Percentiles rank a stretch among this genome's conserved stretches.
Evolutionary conservation across 2,113 vertebrate genomes (phyloP).

Genomic region (Meles meles): DNA sequence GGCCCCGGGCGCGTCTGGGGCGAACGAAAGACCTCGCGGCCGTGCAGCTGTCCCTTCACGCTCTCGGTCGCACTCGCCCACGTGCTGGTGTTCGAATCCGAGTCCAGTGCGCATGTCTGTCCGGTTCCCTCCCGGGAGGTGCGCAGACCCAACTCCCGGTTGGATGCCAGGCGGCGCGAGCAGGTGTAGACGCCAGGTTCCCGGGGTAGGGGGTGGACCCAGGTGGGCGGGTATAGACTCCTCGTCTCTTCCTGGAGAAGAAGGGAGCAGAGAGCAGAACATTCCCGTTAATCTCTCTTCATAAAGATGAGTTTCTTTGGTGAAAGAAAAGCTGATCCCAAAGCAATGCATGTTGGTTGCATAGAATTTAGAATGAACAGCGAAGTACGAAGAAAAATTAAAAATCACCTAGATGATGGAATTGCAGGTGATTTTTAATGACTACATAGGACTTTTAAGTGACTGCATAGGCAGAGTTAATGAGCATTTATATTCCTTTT

Average conservation of each 20-base stretch:
- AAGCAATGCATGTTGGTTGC: neutral
- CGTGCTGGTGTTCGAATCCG: neutral
- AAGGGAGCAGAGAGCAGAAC: neutral
- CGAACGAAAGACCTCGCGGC: accelerated
- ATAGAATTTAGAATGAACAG: neutral
- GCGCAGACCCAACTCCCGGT: accelerated
- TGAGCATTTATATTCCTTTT: neutral
- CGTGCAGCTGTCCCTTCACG: neutral
- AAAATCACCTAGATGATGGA: neutral
- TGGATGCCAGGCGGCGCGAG: neutral
- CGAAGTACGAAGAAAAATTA: neutral
- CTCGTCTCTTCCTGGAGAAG: neutral
- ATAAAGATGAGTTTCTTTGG: neutral
- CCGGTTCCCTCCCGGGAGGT: neutral
- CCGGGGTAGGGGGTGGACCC: neutral
- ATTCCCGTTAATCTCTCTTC: neutral
- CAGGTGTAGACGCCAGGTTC: neutral
- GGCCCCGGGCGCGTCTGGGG: too few species aligned
- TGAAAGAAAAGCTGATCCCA: neutral
- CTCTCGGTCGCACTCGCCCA: accelerated
- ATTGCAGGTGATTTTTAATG: neutral
- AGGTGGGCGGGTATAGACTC: neutral
- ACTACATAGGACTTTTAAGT: neutral
- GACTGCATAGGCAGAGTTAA: neutral
- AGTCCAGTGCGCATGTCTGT: accelerated